Evolutionary conservation across 2,113 vertebrate species (phyloP).

Genomic region (Bothrops jararaca): DNA sequence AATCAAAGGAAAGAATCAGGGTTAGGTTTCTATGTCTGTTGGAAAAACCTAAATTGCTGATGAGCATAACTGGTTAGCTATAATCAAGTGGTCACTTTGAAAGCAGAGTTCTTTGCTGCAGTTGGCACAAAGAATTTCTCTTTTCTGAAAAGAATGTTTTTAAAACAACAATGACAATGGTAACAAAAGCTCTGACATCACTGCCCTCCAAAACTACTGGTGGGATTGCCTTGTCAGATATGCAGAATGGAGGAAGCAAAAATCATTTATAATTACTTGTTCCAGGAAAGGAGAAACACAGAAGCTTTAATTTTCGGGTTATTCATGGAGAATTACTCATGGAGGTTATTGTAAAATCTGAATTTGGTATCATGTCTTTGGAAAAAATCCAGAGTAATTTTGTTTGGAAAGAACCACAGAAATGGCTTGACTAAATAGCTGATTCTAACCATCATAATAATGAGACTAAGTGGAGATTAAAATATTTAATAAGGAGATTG

Average conservation of each 20-base stretch:
- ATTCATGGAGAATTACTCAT: not conserved
- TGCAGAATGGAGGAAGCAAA: not conserved
- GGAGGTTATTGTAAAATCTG: not conserved
- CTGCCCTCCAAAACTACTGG: not conserved
- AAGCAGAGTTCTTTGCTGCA: not conserved
- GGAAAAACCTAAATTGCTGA: not conserved
- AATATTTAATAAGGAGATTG: not conserved
- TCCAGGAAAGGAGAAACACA: not conserved
- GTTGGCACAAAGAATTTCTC: not conserved
- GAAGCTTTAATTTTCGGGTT: not conserved
- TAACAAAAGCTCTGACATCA: not conserved
- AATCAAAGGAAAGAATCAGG: not conserved
- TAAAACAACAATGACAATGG: not conserved
- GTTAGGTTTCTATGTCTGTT: not conserved
- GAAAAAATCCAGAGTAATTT: not conserved
- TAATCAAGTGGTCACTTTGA: not conserved
- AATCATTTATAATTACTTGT: not conserved
- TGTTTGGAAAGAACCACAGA: not conserved
- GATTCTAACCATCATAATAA: not conserved
- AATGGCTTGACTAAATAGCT: not conserved
- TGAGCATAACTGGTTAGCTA: not conserved
- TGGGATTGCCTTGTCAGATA: not conserved
- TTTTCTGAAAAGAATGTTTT: not conserved
- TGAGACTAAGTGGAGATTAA: not conserved
- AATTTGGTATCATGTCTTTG: not conserved